Base-by-base conservation (phyloP, 1,140 invertebrate species). In the Ceratina japonica region DNA sequence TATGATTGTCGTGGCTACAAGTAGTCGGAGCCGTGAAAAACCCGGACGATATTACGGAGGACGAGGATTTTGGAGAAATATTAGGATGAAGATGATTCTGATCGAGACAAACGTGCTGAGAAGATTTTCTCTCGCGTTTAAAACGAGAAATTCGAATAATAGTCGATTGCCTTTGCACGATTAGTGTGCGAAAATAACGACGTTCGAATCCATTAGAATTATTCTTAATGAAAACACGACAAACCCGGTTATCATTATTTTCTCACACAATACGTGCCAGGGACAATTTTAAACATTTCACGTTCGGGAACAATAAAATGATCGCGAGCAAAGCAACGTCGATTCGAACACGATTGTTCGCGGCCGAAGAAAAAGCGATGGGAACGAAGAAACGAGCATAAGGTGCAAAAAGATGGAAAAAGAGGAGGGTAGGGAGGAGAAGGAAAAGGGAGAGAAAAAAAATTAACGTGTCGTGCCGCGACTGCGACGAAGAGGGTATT, bases 401-500 rank as follows among this genome's bases (percentile, higher is more conserved):
- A 31, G 20, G n/a, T 12, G 16, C 10, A 49, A 10, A 54, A 37
- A 63, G 69, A 37, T 63, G 27, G 20, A 56, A 31, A 31, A 49
- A 70, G 65, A 70, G 68, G 44, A 49, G 64, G 16, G 66, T 7
- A 49, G 54, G 7, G 1, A 31, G 13, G 22, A 52, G 56, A 62
- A 56, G 22, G 44, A 76, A 73, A 70, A 64, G 37, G 37, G 37
- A 44, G 37, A 44, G 37, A 79, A 66, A 56, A 79, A 83, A 44
- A 44, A 44, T 44, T 44, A 82, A 81, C 70, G 75, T 73, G 58
- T 63, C 27, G 27, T 44, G 52, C 76, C 58, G 83, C 74, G 68
- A 44, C 70, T 51, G 75, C 18, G 75, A 59, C n/a, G 82, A 63
- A 71, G 79, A 81, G 79, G 69, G 79, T 75, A 77, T 80, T 71